phyloP scores from a whole-genome alignment of 2,888 invertebrate genomes.

The Mesochorus sp. region DNA sequence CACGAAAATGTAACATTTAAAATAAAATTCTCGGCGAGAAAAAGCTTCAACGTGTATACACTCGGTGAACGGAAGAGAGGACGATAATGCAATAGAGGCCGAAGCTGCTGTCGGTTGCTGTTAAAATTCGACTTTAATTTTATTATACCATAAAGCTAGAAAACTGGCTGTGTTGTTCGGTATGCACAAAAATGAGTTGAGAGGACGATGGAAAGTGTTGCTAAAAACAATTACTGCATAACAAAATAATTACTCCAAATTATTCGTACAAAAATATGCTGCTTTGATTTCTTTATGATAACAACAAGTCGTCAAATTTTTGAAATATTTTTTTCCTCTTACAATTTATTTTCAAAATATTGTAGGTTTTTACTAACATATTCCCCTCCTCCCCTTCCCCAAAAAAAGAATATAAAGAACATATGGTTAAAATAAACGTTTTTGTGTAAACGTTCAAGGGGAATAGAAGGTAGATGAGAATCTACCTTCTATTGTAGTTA shows the following conservation, averaged over 20 bases:
- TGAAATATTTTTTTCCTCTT: too few relatives aligned
- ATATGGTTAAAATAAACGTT: too few relatives aligned
- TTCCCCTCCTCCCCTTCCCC: too few relatives aligned
- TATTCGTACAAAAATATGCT: too few relatives aligned
- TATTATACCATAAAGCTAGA: slow-evolving; percentile 51
- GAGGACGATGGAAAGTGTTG: neutral
- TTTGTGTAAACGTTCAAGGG: too few relatives aligned
- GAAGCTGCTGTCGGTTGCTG: slow-evolving; percentile 51
- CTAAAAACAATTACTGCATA: neutral
- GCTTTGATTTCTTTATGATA: too few relatives aligned
- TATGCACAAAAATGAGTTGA: slow-evolving; percentile 7
- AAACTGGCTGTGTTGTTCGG: slow-evolving; percentile 5
- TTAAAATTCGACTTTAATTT: slow-evolving; percentile 63
- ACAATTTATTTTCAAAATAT: too few relatives aligned
- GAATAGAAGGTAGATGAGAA: too few relatives aligned
- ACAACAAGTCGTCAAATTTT: too few relatives aligned
- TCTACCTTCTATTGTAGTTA: too few relatives aligned
- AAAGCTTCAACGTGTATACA: neutral
- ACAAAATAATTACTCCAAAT: neutral
- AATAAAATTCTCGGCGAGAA: slow-evolving; percentile 5
- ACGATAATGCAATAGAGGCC: slow-evolving; percentile 57
- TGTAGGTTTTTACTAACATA: too few relatives aligned
- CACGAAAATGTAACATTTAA: slow-evolving; percentile 1
- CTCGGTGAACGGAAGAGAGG: slow-evolving; percentile 18
- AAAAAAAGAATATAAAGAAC: too few relatives aligned